Percentiles rank a stretch among this genome's conserved stretches.
Conservation (phyloP, 2,113 vertebrate genomes). For the Xenotilapia leptura region DNA sequence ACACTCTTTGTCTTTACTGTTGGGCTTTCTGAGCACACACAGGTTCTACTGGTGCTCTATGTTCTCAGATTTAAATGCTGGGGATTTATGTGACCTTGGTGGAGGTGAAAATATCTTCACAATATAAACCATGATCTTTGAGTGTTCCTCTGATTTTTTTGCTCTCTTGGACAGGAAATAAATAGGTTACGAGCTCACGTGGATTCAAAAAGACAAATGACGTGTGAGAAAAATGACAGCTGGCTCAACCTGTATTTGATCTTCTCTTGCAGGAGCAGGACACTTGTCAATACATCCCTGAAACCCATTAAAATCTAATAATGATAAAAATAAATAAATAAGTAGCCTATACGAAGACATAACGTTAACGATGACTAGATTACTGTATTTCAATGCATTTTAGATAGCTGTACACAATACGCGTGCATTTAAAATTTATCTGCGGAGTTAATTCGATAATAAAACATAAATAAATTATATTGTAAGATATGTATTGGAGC, state of each 20-base stretch:
- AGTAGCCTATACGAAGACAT: not conserved
- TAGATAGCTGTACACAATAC: not conserved
- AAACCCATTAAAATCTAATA: not conserved
- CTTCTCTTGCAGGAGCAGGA: not conserved
- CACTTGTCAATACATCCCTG: not conserved
- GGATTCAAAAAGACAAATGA: not conserved
- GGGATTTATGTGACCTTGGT: not conserved
- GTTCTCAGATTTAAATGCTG: not conserved
- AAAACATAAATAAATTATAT: not conserved
- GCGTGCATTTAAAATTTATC: accelerated
- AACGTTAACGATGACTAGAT: not conserved
- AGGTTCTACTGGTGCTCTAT: not conserved
- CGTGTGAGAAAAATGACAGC: not conserved
- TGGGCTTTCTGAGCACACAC: not conserved
- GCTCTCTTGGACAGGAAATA: not conserved
- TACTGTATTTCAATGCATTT: not conserved
- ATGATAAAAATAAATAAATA: not conserved
- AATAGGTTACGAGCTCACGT: not conserved
- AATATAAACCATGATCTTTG: not conserved
- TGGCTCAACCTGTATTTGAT: not conserved
- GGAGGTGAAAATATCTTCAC: not conserved
- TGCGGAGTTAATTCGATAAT: accelerated
- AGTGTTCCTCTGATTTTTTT: accelerated
- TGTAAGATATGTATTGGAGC: not conserved
- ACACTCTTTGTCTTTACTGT: not conserved